Evolutionary conservation across 2,888 invertebrate species (phyloP), one percentile per base, ranked within the genome.

Genomic region (Zaprionus obscuricornis): DNA sequence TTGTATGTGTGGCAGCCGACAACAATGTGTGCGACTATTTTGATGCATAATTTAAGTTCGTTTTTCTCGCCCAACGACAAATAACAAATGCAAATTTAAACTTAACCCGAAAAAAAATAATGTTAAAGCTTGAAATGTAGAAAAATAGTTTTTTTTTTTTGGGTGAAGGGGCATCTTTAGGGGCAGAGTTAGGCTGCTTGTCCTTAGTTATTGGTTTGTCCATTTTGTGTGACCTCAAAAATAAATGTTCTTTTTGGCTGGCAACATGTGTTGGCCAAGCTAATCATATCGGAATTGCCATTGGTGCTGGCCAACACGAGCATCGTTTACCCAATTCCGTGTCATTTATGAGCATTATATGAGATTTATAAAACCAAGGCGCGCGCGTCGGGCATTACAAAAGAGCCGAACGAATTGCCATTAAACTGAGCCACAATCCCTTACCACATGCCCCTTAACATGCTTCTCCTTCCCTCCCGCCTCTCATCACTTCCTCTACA

Each of bases 41-140:
- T 40, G 57, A 46, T 78, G 83, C 68, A 79, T 73, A 79, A 74
- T 78, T 84, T 84, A 81, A 65, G 52, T n/a, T n/a, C n/a, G 18
- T 26, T 7, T 7, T 55, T 24, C 18, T n/a, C 27, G 26, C 51
- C 40, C 37, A 24, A 24, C 2, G 22, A 4, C 10, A 11, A 63
- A 70, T 56, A 52, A 56, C 40, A 31, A 59, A 78, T 75, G 60
- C 55, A 65, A 76, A 75, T 54, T 54, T 75, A 60, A 68, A 65
- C 55, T 33, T 34, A 8, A n/a, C 39, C n/a, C 13, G 11, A 40
- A 26, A 31, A 36, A 20, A 16, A 13, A 34, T 16, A 50, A 56
- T 62, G 37, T 66, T 63, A 51, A 70, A 52, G 46, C 40, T 18
- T 49, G 16, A 42, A 57, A 29, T 26, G 36, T 50, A 26, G 45